phyloP scores from a whole-genome alignment of 2,113 vertebrate species.

The Caranx ignobilis region DNA sequence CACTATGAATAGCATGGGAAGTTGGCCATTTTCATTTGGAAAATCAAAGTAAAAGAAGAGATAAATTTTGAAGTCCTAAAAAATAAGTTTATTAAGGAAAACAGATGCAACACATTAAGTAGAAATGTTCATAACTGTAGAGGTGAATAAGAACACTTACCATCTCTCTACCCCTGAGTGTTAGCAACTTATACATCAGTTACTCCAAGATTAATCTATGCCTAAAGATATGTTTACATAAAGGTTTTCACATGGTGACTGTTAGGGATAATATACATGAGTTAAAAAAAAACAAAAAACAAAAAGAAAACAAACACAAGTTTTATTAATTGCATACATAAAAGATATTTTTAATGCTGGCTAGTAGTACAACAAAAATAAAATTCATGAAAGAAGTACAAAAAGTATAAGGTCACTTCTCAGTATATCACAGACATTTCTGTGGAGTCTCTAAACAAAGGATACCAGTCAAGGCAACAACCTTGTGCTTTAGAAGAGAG shows the following conservation, averaged over 20 bases:
- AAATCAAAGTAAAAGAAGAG: constrained; percentile 15
- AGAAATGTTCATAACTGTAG: constrained; percentile 14
- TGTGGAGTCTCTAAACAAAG: not conserved
- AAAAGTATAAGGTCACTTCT: constrained; percentile 50
- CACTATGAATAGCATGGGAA: not conserved
- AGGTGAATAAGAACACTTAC: not conserved
- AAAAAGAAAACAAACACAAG: constrained; percentile 12
- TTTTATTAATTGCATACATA: not conserved
- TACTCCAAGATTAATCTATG: constrained; percentile 10
- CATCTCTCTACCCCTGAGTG: constrained; percentile 32
- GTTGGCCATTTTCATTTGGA: not conserved
- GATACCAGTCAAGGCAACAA: not conserved
- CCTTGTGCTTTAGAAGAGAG: constrained; percentile 15
- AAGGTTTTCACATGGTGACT: constrained; percentile 13
- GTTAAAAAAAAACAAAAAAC: constrained; percentile 20
- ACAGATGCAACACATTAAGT: constrained; percentile 5
- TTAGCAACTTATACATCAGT: constrained; percentile 46
- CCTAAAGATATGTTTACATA: constrained; percentile 20
- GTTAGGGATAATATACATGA: not conserved
- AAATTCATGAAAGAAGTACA: not conserved
- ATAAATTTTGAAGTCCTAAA: not conserved
- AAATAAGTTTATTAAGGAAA: constrained; percentile 28
- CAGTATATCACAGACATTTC: constrained; percentile 12
- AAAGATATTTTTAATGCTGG: constrained; percentile 11
- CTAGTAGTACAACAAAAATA: constrained; percentile 26